Base-by-base conservation (phyloP, 2,888 invertebrate genomes). In the Fissipunctia ypsillon region DNA sequence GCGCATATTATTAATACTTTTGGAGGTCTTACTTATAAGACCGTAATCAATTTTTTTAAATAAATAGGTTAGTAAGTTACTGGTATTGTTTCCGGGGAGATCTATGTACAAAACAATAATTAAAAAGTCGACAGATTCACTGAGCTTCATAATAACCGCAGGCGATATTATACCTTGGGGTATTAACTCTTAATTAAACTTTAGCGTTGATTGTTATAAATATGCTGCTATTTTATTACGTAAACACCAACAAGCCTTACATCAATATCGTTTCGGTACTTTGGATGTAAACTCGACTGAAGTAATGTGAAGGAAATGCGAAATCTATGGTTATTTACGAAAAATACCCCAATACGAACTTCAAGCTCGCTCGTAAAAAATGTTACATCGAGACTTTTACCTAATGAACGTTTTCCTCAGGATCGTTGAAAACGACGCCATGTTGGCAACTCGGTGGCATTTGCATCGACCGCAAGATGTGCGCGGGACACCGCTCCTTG, bases 361-460 rank as follows among this genome's bases (percentile, higher is more conserved):
- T 25, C 19, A 60, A 56, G 19, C 22, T 28, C 14, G 16, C 45
- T 67, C 38, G 35, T 76, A 69, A 74, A 76, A 63, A 69, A 59
- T 10, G 1, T 72, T 64, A 71, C 59, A 64, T 61, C 50, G 22
- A 68, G 22, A 66, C 48, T 65, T 63, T 69, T 68, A 69, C 61
- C 25, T 73, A 73, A 75, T 82, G 10, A 74, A 71, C 56, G 9
- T 83, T 81, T 77, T 86, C 76, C 73, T 57, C 84, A 95, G 95
- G 93, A 80, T 94, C 95, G 0, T 76, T 95, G 89, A 81, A 89
- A 82, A 86, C 90, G 3, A 95, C 95, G 3, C 90, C 93, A 1
- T 96, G 96, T 82, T 95, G 95, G 94, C 43, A 83, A 61, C 87
- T 89, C 2, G 94, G 94, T 2, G 96, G 96, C 0, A 92, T 96